phyloP scores from a whole-genome alignment of 2,113 vertebrate species.

The Desmodus rotundus region DNA sequence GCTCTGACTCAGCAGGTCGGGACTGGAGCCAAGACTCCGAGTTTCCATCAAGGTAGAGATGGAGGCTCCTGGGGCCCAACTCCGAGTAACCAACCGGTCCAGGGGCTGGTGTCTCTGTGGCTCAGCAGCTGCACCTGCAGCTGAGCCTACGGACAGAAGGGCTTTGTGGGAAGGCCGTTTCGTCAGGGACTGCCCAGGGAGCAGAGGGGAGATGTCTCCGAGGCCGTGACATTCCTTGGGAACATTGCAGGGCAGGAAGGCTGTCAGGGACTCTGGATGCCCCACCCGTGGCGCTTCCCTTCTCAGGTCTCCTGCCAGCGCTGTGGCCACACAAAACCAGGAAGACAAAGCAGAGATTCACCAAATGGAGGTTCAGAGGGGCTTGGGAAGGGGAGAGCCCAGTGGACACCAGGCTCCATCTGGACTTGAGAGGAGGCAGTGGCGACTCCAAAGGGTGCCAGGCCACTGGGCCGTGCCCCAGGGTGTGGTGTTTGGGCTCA shows the following conservation, averaged over 20 bases:
- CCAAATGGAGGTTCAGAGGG: fast-evolving
- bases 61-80: fast-evolving
- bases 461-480: fast-evolving
- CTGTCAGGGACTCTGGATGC: background rate
- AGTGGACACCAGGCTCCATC: background rate
- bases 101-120: background rate
- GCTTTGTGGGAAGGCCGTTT: fast-evolving
- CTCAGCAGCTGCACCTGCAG: background rate
- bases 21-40: fast-evolving
- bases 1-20: too few species aligned
- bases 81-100: too few species aligned
- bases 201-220: background rate
- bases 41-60: fast-evolving
- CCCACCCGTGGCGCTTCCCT: background rate
- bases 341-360: background rate
- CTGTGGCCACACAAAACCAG: background rate
- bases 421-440: background rate
- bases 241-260: fast-evolving
- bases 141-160: background rate
- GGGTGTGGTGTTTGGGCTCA: background rate
- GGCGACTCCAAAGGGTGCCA: fast-evolving
- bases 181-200: background rate
- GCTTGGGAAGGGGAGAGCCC: background rate
- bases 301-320: background rate
- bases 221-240: background rate